These are phyloP conservation scores for Erebia aethiops DNA, from an alignment of 2,888 invertebrate species.

Conservation along the genomic window DNA sequence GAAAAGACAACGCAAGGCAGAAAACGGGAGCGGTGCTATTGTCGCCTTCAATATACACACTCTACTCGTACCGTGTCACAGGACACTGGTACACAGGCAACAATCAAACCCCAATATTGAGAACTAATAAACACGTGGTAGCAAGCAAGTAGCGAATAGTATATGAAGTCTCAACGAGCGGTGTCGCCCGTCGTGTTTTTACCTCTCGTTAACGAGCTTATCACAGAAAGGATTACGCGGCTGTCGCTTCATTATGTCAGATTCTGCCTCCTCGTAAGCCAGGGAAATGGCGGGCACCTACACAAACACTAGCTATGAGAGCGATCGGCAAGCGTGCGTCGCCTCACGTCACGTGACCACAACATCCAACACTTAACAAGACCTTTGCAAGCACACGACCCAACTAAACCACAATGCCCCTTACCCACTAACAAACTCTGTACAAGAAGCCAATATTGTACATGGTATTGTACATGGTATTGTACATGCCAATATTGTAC, in stretches of 20 bases:
- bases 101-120: slow-evolving; percentile 75
- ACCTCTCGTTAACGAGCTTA: slow-evolving; percentile 99
- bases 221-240: slow-evolving; percentile 98
- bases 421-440: slow-evolving; percentile 15
- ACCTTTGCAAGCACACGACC: slow-evolving; percentile 46
- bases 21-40: slow-evolving; percentile 76
- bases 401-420: slow-evolving; percentile 37
- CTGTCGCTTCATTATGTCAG: slow-evolving; percentile 99
- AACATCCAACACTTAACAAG: slow-evolving; percentile 76
- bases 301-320: slow-evolving; percentile 82
- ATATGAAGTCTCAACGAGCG: slow-evolving; percentile 74
- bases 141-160: slow-evolving; percentile 81
- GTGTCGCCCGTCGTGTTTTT: slow-evolving; percentile 78
- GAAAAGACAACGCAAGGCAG: slow-evolving; percentile 78
- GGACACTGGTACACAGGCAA: slow-evolving; percentile 75
- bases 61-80: slow-evolving; percentile 53
- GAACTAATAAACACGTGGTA: slow-evolving; percentile 75
- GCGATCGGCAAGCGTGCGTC: slow-evolving; percentile 52
- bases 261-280: slow-evolving; percentile 99
- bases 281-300: slow-evolving; percentile 99
- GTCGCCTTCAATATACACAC: slow-evolving; percentile 76
- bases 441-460: too few relatives aligned
- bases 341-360: slow-evolving; percentile 56
- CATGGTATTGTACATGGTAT: too few relatives aligned
- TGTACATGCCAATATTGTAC: too few relatives aligned